These are phyloP conservation scores for Actinemys pallida DNA, from an alignment of 2,113 vertebrate species.

Conservation along the genomic window DNA sequence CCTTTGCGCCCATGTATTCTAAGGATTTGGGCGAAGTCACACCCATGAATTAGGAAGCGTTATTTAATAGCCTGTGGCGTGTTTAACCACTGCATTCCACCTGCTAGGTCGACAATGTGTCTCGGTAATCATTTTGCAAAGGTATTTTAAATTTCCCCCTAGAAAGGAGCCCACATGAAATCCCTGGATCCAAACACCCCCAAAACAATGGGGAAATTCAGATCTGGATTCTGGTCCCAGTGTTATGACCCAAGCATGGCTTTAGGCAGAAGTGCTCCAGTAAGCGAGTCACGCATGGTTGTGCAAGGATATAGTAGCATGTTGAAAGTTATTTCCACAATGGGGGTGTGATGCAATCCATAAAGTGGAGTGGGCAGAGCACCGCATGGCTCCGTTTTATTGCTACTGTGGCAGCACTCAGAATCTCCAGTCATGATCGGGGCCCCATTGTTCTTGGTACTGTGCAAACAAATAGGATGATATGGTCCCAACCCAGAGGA, in stretches of 20 bases:
- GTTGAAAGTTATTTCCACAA: background rate
- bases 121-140: background rate
- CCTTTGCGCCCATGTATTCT: background rate
- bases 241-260: background rate
- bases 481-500: background rate
- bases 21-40: background rate
- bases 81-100: background rate
- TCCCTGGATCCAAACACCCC: no score
- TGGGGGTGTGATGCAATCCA: background rate
- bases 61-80: background rate
- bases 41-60: background rate
- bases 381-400: background rate
- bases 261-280: background rate
- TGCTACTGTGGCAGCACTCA: background rate
- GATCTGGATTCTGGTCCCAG: background rate
- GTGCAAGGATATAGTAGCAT: background rate
- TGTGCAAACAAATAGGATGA: background rate
- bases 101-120: fast-evolving
- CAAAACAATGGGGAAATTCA: fast-evolving
- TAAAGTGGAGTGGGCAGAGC: background rate
- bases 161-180: background rate
- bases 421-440: fast-evolving
- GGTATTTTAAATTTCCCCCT: background rate
- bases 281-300: background rate
- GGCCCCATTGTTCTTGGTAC: background rate